Base-by-base conservation (phyloP, 2,797 vertebrate genomes). In the Mastacembelus armatus region DNA sequence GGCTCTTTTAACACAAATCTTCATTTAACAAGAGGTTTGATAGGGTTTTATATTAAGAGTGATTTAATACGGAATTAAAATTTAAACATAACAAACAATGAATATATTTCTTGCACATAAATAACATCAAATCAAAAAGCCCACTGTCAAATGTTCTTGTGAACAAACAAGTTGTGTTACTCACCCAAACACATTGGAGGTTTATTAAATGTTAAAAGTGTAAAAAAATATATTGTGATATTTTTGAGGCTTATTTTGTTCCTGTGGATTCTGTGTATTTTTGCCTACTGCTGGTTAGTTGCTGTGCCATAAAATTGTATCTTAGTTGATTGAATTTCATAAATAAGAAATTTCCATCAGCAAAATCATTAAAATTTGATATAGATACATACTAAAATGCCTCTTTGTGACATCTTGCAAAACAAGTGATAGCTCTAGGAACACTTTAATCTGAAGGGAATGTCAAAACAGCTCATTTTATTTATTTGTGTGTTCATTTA, bases 401-500 rank as follows among this genome's bases (percentile, higher is more conserved):
- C 38, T 2, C 42, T 52, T 24, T 50, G 5, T 57, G 59, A 63
- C 52, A 26, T 58, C 44, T 48, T 3, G 2, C 18, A 30, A 14
- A 9, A 27, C 38, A 39, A n/a, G 9, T 7, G 29, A 49, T 9
- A 33, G 8, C 50, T 38, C n/a, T 51, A 2, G 24, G 6, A 39
- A n/a, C 15, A 21, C 9, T 45, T 29, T 33, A 47, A 42, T 50
- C 11, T 44, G 39, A 55, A 26, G 10, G 3, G 0, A 9, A 16
- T 49, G 12, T 48, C 45, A 1, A 36, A 57, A 49, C 22, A 61
- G 43, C 2, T 44, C 9, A 33, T 43, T 39, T 61, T 29, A 36
- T 54, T 51, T 22, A 29, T 61, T n/a, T 47, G 26, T 45, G 1
- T 47, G 42, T 71, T 62, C 30, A 27, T 55, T 54, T 24, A 50